Evolutionary conservation across 1,140 invertebrate genomes (phyloP), one percentile per base, ranked within the genome.

Genomic region (Drosophila pachea): DNA sequence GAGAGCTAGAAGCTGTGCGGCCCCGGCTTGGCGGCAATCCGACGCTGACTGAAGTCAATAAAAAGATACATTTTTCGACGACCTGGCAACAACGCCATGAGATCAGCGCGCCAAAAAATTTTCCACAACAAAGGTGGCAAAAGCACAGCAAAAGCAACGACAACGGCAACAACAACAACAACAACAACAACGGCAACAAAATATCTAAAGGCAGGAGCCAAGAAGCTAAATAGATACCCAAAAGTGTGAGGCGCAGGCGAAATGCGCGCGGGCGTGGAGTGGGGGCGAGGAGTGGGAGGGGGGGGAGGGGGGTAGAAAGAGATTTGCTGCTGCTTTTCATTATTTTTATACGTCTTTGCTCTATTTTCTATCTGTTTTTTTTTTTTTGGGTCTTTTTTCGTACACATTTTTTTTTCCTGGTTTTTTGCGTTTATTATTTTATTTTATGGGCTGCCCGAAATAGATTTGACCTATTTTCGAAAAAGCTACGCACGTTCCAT

Each of bases 401-500:
- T 22, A 22, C 22, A 22, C 1, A 22, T 2, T 22, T 22, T 22
- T 22, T 22, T 22, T 22, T 22, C 22, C 22, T 22, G 22, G 22
- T 22, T 22, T 42, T 78, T 63, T 43, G 32, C 58, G 36, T 43
- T 16, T 58, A 22, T 35, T 64, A 52, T 79, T 68, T 65, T 62
- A 29, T 63, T 69, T 73, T 68, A 68, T 68, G 63, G 12, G 9
- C 54, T 7, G 43, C 56, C 65, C 47, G 47, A 82, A 81, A 81
- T 81, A 81, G 77, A 81, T 81, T 81, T 81, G 77, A 81, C 77
- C 77, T 70, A 81, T 81, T 81, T 81, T 81, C 65, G 36, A 35
- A 54, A 66, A 61, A 55, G 68, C 64, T 67, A 71, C 64, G 69
- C 77, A 81, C 77, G 77, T 76, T 81, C 35, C 72, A 53, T 72